Conservation (phyloP, 2,797 vertebrate genomes). For the Vultur gryphus region DNA sequence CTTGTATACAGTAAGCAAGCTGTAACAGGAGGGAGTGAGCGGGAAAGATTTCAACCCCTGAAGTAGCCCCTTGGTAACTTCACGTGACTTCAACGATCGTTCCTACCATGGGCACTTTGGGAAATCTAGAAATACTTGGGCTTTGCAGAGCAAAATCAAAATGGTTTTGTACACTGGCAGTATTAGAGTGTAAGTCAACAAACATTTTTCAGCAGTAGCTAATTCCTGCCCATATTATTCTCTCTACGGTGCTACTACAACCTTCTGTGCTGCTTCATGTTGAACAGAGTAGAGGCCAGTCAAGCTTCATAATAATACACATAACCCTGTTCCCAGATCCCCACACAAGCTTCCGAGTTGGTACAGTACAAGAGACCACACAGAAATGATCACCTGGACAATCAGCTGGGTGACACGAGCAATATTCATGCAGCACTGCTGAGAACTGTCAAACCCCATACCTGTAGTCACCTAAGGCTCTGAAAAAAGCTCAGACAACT, state of each 20-base stretch:
- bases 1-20: background rate
- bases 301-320: background rate
- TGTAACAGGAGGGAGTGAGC: accelerated
- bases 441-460: background rate
- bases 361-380: background rate
- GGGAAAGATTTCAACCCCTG: background rate
- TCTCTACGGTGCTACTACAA: background rate
- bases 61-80: background rate
- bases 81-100: background rate
- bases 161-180: background rate
- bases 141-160: background rate
- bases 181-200: background rate
- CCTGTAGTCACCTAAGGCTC: background rate
- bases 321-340: background rate
- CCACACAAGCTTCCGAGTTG: background rate
- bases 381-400: background rate
- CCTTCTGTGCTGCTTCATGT: background rate
- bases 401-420: background rate
- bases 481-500: background rate
- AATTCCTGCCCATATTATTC: background rate
- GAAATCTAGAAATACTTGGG: background rate
- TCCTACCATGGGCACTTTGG: background rate
- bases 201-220: background rate
- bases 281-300: background rate
- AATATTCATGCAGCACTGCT: background rate